phyloP scores from a whole-genome alignment of 30 jellyfish, hydroid and myxozoan genomes.

The Aurelia sp. region DNA sequence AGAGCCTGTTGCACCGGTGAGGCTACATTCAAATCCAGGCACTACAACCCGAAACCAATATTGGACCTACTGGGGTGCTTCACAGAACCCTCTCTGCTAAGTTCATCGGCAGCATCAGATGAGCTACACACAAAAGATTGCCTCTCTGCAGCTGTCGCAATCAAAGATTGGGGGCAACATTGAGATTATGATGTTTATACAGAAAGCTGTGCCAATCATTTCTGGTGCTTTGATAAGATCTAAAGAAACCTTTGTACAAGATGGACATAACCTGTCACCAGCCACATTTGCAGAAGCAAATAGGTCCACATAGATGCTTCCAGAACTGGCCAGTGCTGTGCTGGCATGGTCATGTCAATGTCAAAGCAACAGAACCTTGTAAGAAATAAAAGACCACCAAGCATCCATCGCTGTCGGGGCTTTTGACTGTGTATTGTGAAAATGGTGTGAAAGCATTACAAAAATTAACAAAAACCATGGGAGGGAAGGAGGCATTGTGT shows the following conservation, averaged over 20 bases:
- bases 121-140: not conserved
- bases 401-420: not conserved
- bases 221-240: constrained; percentile 9
- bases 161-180: constrained; percentile 10
- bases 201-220: constrained; percentile 1
- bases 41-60: constrained; percentile 4
- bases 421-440: constrained; percentile 1
- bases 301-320: not conserved
- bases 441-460: not conserved
- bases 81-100: not conserved
- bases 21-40: not conserved
- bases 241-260: constrained; percentile 3
- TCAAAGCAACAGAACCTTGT: too few species aligned
- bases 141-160: not conserved
- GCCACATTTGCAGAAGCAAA: not conserved
- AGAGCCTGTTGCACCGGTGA: too few species aligned
- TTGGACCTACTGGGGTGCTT: constrained; percentile 3
- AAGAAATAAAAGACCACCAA: too few species aligned
- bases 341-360: not conserved
- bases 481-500: too few species aligned
- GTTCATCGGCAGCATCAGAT: not conserved
- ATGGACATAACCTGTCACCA: constrained; percentile 13
- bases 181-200: not conserved
- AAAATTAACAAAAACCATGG: too few species aligned
- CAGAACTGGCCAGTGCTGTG: constrained; percentile 38